Percentiles rank a stretch among this genome's conserved stretches.
These are phyloP conservation scores for Rhabdophis nuchalis DNA, from an alignment of 2,797 vertebrate species.

Conservation along the genomic window DNA sequence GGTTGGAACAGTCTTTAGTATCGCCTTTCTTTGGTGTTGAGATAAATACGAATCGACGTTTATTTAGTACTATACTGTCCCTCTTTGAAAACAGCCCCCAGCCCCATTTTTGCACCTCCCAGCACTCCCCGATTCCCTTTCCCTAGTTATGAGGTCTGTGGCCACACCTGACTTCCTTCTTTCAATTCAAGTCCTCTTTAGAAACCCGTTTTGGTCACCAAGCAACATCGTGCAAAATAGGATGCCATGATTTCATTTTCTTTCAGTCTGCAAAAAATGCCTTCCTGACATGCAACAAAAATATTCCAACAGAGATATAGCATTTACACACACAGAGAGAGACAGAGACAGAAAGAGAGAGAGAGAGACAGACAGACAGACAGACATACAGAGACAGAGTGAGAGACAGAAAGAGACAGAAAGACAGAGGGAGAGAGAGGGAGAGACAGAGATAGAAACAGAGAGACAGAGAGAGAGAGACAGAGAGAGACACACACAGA, in stretches of 20 bases:
- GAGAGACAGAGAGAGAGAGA: no score
- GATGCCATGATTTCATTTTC: background rate
- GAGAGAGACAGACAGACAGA: no score
- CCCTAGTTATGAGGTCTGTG: background rate
- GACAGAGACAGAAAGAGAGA: no score
- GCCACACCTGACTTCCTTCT: background rate
- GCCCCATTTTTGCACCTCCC: background rate
- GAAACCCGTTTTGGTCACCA: background rate
- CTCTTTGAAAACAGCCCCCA: background rate
- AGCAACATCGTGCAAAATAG: background rate
- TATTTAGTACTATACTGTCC: background rate
- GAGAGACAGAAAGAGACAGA: no score
- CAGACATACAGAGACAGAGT: accelerated
- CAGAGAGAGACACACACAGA: no score
- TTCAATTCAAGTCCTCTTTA: background rate
- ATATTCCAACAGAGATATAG: background rate
- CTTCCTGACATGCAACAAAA: background rate
- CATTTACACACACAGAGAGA: background rate
- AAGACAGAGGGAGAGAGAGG: background rate
- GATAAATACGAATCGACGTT: no score
- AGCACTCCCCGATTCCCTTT: background rate
- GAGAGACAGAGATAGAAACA: accelerated
- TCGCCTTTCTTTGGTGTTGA: no score
- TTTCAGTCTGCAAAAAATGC: background rate
- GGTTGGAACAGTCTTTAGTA: no score